Percentiles rank a stretch among this genome's conserved stretches.
These are phyloP conservation scores for Caenorhabditis sinica DNA, from an alignment of 2,888 invertebrate species.

Conservation along the genomic window DNA sequence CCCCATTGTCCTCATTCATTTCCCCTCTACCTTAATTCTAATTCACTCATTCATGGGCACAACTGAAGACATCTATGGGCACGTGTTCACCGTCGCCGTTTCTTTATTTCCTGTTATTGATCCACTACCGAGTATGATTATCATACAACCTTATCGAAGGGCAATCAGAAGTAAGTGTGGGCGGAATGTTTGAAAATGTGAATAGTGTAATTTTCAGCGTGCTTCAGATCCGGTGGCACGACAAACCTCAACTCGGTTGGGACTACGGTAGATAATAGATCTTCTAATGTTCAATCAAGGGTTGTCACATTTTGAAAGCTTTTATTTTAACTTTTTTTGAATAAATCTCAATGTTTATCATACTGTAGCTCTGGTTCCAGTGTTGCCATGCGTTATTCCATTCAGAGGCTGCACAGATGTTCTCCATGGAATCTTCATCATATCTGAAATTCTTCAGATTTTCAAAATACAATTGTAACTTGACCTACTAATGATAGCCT, in stretches of 20 bases:
- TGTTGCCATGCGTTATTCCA: too few relatives aligned
- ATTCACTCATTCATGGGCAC: slow-evolving; percentile 5
- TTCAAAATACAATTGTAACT: too few relatives aligned
- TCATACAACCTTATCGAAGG: slow-evolving; percentile 2
- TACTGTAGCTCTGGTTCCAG: too few relatives aligned
- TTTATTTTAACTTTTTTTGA: too few relatives aligned
- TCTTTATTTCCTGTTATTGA: slow-evolving; percentile 15
- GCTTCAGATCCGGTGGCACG: background rate
- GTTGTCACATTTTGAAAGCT: slow-evolving; percentile 1
- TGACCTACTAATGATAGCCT: too few relatives aligned
- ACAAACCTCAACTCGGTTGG: background rate
- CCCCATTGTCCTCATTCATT: background rate
- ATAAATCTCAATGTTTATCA: too few relatives aligned
- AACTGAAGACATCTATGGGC: background rate
- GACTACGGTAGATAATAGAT: background rate
- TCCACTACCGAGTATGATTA: slow-evolving; percentile 14
- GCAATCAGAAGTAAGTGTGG: background rate
- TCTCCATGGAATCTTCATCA: too few relatives aligned
- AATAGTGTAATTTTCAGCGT: slow-evolving; percentile 4
- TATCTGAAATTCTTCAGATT: too few relatives aligned
- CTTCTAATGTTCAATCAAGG: background rate
- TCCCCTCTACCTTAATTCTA: background rate
- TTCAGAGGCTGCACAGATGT: too few relatives aligned
- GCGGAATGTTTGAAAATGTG: background rate
- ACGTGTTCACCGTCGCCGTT: background rate